phyloP scores from a whole-genome alignment of 2,113 vertebrate species.

The Cichladusa arquata region DNA sequence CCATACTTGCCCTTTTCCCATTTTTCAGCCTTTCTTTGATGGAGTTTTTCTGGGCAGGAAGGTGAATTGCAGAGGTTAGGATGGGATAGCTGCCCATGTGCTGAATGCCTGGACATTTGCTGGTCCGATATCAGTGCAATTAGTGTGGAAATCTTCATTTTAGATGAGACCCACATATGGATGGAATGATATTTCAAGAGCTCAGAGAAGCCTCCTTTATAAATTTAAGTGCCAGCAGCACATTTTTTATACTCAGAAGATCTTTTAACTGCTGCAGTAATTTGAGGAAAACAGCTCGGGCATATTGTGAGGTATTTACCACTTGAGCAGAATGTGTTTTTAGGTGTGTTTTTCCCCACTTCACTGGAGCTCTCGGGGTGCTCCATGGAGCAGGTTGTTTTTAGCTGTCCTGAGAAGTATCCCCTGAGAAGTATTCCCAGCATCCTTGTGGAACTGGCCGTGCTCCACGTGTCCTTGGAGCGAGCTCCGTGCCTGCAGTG shows the following conservation, averaged over 20 bases:
- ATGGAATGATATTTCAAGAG: background rate
- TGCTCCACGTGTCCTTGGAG: background rate
- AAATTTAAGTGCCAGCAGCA: background rate
- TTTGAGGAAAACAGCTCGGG: background rate
- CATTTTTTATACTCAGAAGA: background rate
- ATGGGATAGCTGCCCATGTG: background rate
- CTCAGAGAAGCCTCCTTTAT: background rate
- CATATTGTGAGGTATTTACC: background rate
- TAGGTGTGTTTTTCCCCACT: background rate
- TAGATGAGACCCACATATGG: background rate
- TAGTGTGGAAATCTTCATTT: background rate
- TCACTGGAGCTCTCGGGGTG: background rate
- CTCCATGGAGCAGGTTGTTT: background rate
- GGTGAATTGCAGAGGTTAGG: background rate
- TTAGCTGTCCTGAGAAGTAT: background rate
- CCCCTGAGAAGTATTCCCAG: background rate
- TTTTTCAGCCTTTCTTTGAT: background rate
- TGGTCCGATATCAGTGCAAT: background rate
- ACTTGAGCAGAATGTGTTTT: background rate
- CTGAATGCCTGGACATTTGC: accelerated
- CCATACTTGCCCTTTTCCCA: accelerated
- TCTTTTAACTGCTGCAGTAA: background rate
- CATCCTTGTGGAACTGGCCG: background rate
- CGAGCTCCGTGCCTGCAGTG: background rate
- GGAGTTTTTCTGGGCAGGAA: background rate